phyloP scores from a whole-genome alignment of 2,113 vertebrate species.

The Onychostruthus taczanowskii region DNA sequence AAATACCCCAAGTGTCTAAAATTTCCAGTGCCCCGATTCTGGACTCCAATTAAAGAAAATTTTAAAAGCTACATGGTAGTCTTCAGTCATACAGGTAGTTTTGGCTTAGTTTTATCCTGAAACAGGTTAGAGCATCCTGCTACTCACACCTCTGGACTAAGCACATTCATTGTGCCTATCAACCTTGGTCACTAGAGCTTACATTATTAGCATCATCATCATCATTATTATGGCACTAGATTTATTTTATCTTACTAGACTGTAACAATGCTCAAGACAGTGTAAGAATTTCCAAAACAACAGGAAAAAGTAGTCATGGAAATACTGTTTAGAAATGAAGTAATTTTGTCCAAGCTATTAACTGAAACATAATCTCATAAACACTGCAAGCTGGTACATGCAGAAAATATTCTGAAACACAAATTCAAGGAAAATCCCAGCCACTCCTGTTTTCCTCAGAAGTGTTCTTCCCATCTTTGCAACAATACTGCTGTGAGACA shows the following conservation, averaged over 20 bases:
- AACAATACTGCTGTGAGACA: background rate
- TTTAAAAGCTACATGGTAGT: background rate
- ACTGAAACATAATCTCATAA: background rate
- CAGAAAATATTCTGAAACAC: background rate
- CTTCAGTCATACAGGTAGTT: background rate
- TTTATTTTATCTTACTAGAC: background rate
- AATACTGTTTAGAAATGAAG: background rate
- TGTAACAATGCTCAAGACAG: background rate
- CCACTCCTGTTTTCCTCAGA: background rate
- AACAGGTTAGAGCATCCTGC: background rate
- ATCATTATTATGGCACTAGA: background rate
- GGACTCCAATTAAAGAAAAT: background rate
- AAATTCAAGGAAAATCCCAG: background rate
- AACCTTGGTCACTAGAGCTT: background rate
- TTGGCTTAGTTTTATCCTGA: background rate
- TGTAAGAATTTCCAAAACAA: background rate
- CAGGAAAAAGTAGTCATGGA: background rate
- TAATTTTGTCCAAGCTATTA: background rate
- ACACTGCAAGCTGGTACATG: background rate
- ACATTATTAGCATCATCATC: too few species aligned
- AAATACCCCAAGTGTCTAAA: background rate
- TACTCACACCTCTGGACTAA: background rate
- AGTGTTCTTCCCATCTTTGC: background rate
- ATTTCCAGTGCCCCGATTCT: background rate
- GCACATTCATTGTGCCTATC: background rate